These are phyloP conservation scores for Bombus confusus DNA, from an alignment of 1,140 invertebrate species.

Conservation along the genomic window DNA sequence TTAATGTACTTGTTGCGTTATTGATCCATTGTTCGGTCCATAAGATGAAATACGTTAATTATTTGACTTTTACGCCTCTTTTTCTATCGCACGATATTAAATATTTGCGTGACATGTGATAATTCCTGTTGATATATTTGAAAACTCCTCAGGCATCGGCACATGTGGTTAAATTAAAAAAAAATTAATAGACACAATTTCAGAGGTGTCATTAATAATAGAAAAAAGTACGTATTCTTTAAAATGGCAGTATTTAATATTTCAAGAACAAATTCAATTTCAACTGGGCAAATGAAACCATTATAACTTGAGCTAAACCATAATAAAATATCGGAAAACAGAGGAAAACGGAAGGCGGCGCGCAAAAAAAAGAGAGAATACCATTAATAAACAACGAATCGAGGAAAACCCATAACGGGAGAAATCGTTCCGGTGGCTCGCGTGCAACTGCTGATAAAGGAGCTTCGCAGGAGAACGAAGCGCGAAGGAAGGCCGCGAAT, in stretches of 20 bases:
- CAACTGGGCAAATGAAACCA: neutral
- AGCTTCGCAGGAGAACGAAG: neutral
- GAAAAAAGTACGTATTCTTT: neutral
- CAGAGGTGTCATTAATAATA: neutral
- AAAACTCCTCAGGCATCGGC: too few species aligned
- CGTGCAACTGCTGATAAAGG: slow-evolving; percentile 28
- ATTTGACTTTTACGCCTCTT: too few species aligned
- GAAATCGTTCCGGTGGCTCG: slow-evolving; percentile 13
- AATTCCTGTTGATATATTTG: too few species aligned
- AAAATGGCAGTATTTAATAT: neutral
- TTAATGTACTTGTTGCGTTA: too few species aligned
- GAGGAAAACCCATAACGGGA: slow-evolving; percentile 2
- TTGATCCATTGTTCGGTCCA: too few species aligned
- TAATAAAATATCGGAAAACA: neutral
- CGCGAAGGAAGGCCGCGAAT: slow-evolving; percentile 15
- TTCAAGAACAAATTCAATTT: neutral
- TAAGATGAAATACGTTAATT: too few species aligned
- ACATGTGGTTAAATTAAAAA: too few species aligned
- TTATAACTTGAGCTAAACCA: neutral
- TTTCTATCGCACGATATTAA: too few species aligned
- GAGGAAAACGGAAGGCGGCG: neutral
- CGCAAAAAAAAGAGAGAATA: neutral
- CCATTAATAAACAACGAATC: slow-evolving; percentile 32
- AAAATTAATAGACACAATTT: too few species aligned
- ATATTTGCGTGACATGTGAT: too few species aligned